Evolutionary conservation across 2,888 invertebrate species (phyloP), one percentile per base, ranked within the genome.

Genomic region (Lasioglossum oenotherae): DNA sequence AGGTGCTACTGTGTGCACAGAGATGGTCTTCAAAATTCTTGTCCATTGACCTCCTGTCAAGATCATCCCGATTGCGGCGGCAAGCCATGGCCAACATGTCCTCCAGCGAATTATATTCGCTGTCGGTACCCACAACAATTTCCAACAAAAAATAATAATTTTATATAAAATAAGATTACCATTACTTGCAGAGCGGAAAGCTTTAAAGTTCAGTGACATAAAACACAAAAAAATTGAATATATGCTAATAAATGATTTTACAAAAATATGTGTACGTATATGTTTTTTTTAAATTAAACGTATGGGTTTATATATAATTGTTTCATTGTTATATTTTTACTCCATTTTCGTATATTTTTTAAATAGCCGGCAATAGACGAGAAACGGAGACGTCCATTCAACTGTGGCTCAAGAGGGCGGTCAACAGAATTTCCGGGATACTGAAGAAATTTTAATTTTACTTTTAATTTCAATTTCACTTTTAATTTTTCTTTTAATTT

Each of bases 1-100:
- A 96, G 96, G 75, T 97, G 97, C 88, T 96, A 96, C 57, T 97
- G 97, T 92, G 95, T 96, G 86, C 96, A 96, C 90, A 95, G 96
- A 41, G 96, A 97, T 90, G 97, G 97, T 5, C 94, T 97, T 49
- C 97, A 97, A 92, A 96, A 96, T 84, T 95, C 96, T 88, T 97
- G 97, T 91, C 96, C 95, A 0, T 94, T 96, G 78, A 95, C 95
- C 0, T 95, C 95, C 57, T 97, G 96, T 89, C 89, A 96, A 77
- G 96, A 96, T 14, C 95, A 96, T 85, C 96, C 96, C 0, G 89
- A 96, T 8, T 97, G 96, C 89, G 92, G 96, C 73, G 95, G 95
- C 35, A 93, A 96, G 89, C 96, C 96, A 0, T 96, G 96, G 91
- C 96, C 96, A 1, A 85, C 95, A 67, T 96, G 96, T 90, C 95